Percentiles rank a stretch among this genome's conserved stretches.
Conservation (phyloP, 1,140 invertebrate genomes). For the Pectinophora gossypiella region DNA sequence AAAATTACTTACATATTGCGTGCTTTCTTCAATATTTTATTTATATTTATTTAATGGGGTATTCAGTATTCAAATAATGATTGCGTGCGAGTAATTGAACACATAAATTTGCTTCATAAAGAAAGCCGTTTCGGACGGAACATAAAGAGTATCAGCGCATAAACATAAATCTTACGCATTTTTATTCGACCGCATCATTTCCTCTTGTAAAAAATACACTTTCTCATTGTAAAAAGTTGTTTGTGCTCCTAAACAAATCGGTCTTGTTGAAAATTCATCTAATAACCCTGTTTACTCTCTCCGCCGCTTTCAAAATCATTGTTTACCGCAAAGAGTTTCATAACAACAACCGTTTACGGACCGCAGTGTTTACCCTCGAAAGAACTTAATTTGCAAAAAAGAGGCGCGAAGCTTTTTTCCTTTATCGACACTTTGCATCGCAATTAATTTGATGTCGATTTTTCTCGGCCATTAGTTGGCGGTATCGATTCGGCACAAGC, state of each 20-base stretch:
- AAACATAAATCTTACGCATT: too few species aligned
- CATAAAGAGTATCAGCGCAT: too few species aligned
- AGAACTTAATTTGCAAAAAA: constrained; percentile 13
- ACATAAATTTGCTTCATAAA: constrained; percentile 24
- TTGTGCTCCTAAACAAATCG: not conserved
- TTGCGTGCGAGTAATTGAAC: constrained; percentile 44
- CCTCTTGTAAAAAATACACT: too few species aligned
- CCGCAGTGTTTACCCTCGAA: constrained; percentile 7
- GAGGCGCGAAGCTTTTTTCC: constrained; percentile 12
- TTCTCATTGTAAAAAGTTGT: not conserved
- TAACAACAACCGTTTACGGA: not conserved
- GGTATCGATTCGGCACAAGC: constrained; percentile 48
- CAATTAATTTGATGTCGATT: constrained; percentile 46
- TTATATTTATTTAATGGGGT: too few species aligned
- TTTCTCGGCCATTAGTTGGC: constrained; percentile 43
- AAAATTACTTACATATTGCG: too few species aligned
- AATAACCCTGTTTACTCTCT: not conserved
- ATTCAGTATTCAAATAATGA: constrained; percentile 32
- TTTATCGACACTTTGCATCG: constrained; percentile 25
- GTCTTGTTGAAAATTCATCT: not conserved
- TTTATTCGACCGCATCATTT: too few species aligned
- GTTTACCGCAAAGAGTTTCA: constrained; percentile 11
- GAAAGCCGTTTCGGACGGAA: too few species aligned
- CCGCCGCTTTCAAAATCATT: not conserved
- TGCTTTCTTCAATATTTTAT: too few species aligned